Conservation (phyloP, 64 coral and sea anemone species). For the Anthopleura sola region DNA sequence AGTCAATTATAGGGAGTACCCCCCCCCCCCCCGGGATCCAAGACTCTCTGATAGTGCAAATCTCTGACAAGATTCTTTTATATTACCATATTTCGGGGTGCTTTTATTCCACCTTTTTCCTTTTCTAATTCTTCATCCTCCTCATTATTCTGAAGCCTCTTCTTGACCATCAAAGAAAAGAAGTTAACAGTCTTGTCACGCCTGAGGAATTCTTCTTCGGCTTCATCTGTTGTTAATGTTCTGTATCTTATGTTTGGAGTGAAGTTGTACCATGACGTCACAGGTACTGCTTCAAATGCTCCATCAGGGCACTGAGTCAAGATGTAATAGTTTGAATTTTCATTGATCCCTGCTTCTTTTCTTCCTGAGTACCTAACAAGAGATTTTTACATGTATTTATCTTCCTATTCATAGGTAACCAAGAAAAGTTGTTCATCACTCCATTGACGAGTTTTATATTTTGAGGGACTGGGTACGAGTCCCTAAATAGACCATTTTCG, state of each 20-base stretch:
- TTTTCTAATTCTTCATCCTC: conserved; percentile 43
- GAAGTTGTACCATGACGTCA: conserved; percentile 86
- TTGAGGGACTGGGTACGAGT: too few species aligned
- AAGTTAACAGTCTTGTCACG: conserved; percentile 94
- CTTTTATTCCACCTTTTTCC: conserved; percentile 27
- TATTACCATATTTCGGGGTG: conserved; percentile 22
- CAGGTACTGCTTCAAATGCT: conserved; percentile 91
- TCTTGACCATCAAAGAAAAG: conserved; percentile 98
- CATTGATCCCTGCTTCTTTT: conserved; percentile 93
- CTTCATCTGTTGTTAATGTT: conserved; percentile 94
- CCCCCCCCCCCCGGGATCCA: too few species aligned
- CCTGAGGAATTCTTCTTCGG: conserved; percentile 85
- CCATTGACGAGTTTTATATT: too few species aligned
- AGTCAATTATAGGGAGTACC: too few species aligned
- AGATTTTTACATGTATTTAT: not conserved
- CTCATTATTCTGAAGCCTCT: conserved; percentile 74
- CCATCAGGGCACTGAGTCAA: conserved; percentile 88
- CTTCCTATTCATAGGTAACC: not conserved
- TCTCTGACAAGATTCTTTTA: not conserved
- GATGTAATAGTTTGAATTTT: conserved; percentile 95
- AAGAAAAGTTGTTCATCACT: too few species aligned
- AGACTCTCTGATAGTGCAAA: too few species aligned
- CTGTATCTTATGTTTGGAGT: conserved; percentile 83
- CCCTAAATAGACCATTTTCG: too few species aligned
- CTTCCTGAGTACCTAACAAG: conserved; percentile 72